Conservation (phyloP, 2,797 vertebrate genomes). For the Pseudomugil tenellus region DNA sequence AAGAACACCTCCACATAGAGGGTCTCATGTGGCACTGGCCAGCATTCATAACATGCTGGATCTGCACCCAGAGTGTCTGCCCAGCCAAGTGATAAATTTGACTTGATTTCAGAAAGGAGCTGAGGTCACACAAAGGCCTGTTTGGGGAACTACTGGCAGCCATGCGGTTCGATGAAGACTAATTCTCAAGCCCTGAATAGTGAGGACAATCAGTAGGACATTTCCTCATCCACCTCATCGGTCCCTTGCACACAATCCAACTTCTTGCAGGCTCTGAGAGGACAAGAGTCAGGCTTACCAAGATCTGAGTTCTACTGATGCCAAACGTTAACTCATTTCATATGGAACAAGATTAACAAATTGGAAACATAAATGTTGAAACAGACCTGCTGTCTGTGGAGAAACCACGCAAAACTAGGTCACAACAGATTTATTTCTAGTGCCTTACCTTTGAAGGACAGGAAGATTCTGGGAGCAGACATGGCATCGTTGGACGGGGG, state of each 20-base stretch:
- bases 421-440: constrained; percentile 20
- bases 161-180: constrained; percentile 64
- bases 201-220: constrained; percentile 54
- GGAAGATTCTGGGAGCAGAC: constrained; percentile 84
- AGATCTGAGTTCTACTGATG: constrained; percentile 37
- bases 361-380: constrained; percentile 2
- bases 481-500: constrained; percentile 71
- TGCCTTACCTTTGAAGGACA: constrained; percentile 87
- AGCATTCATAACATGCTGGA: constrained; percentile 72
- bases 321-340: constrained; percentile 46
- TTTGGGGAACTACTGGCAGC: constrained; percentile 61
- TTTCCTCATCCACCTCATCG: constrained; percentile 43
- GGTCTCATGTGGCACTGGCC: constrained; percentile 71
- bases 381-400: constrained; percentile 21
- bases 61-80: constrained; percentile 54
- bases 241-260: constrained; percentile 53
- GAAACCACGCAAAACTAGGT: constrained; percentile 21
- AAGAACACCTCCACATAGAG: constrained; percentile 53
- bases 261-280: constrained; percentile 34
- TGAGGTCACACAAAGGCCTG: constrained; percentile 66
- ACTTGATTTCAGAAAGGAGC: constrained; percentile 74
- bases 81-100: constrained; percentile 77
- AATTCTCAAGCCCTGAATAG: constrained; percentile 53
- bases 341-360: constrained; percentile 10
- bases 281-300: constrained; percentile 29